These are phyloP conservation scores for Periophthalmodon schlosseri DNA, from an alignment of 2,113 vertebrate species.

Conservation along the genomic window DNA sequence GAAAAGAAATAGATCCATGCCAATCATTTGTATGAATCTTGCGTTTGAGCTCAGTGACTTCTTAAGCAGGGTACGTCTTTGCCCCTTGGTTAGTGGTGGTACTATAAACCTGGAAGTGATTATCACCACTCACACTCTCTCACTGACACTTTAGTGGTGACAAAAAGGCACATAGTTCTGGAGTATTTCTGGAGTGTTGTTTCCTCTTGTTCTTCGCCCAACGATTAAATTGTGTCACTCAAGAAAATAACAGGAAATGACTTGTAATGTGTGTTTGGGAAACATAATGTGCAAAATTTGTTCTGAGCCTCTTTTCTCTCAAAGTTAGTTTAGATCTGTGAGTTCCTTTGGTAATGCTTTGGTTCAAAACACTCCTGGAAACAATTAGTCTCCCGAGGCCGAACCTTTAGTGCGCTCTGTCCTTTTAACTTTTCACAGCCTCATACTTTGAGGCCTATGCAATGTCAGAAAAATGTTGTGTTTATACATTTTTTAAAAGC, in stretches of 20 bases:
- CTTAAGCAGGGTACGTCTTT: not conserved
- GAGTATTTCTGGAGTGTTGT: constrained; percentile 7
- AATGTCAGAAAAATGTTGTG: constrained; percentile 9
- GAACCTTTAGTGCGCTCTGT: constrained; percentile 14
- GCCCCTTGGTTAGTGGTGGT: constrained; percentile 50
- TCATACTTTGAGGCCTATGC: constrained; percentile 8
- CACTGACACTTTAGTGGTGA: constrained; percentile 28
- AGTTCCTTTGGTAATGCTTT: constrained; percentile 11
- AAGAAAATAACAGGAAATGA: constrained; percentile 24
- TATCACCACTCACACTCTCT: constrained; percentile 53
- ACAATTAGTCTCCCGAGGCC: constrained; percentile 50
- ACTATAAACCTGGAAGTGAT: constrained; percentile 69
- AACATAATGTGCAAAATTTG: constrained; percentile 24
- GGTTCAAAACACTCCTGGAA: constrained; percentile 35
- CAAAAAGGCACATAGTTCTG: constrained; percentile 19
- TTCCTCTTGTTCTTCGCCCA: not conserved
- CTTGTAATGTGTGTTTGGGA: constrained; percentile 29
- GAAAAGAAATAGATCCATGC: not conserved
- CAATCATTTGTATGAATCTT: not conserved
- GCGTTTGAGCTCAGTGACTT: not conserved
- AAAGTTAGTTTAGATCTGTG: constrained; percentile 32
- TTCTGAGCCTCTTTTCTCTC: not conserved
- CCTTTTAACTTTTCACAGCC: constrained; percentile 11
- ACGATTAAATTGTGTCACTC: constrained; percentile 14
- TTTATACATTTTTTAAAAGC: constrained; percentile 5